Conservation (phyloP, 2,113 vertebrate species). For the Eurypyga helias region DNA sequence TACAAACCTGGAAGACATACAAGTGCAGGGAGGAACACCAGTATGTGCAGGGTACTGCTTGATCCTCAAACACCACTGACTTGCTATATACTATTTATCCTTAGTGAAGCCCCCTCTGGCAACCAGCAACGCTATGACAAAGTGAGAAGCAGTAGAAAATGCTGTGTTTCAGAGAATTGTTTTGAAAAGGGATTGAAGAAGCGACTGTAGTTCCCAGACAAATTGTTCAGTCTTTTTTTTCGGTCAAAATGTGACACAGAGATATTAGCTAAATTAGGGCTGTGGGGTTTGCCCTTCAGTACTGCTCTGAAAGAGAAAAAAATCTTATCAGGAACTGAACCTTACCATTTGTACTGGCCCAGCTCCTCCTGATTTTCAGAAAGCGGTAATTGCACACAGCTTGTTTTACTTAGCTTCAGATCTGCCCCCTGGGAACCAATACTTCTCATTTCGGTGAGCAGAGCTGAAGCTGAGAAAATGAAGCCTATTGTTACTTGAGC, state of each 20-base stretch:
- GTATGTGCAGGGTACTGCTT: neutral
- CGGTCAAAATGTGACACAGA: neutral
- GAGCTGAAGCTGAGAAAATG: neutral
- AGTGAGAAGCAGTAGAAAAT: neutral
- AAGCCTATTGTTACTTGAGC: conserved; percentile 39
- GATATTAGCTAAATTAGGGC: neutral
- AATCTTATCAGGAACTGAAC: neutral
- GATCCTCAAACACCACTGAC: neutral
- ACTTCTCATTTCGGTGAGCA: neutral
- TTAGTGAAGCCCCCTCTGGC: neutral
- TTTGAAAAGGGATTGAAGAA: neutral
- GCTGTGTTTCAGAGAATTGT: neutral
- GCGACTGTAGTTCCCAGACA: neutral
- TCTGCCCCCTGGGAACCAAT: neutral
- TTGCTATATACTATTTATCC: neutral
- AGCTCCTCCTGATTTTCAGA: neutral
- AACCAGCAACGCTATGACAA: neutral
- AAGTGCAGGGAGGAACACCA: neutral
- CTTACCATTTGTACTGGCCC: neutral
- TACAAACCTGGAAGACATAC: neutral
- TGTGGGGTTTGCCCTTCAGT: neutral
- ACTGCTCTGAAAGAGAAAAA: neutral
- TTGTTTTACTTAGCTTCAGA: conserved; percentile 13
- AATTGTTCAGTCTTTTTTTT: neutral
- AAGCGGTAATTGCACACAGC: conserved; percentile 11